Conservation (phyloP, 2,888 invertebrate genomes). For the Catonia carolina region DNA sequence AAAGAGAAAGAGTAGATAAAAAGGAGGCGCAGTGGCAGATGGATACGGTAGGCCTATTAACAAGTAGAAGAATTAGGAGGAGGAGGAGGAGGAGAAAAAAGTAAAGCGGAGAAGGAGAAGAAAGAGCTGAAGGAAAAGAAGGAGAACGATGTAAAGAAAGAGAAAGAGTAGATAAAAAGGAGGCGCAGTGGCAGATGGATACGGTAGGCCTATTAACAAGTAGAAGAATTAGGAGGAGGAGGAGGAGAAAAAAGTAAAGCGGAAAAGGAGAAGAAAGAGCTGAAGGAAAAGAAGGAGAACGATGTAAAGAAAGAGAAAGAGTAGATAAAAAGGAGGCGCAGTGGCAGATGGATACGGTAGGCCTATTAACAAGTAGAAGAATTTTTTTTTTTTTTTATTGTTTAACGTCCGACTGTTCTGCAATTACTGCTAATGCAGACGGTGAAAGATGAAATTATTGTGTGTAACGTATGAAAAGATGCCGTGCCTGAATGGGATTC, state of each 20-base stretch:
- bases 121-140: not conserved
- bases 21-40: not conserved
- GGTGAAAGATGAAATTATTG: too few species aligned
- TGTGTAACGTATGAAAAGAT: too few species aligned
- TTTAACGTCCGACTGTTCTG: too few species aligned
- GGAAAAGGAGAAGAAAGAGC: not conserved
- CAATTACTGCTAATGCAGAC: too few species aligned
- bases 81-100: not conserved
- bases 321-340: too few species aligned
- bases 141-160: not conserved
- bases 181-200: too few species aligned
- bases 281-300: not conserved
- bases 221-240: not conserved
- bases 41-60: not conserved
- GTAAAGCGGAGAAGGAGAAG: not conserved
- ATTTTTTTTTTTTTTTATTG: too few species aligned
- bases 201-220: too few species aligned
- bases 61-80: not conserved
- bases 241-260: not conserved
- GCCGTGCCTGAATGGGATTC: too few species aligned
- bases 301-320: not conserved
- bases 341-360: too few species aligned
- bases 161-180: not conserved
- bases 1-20: not conserved
- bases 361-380: too few species aligned